Evolutionary conservation across 2,113 vertebrate species (phyloP), one percentile per base, ranked within the genome.

Genomic region (Notothenia rossii): DNA sequence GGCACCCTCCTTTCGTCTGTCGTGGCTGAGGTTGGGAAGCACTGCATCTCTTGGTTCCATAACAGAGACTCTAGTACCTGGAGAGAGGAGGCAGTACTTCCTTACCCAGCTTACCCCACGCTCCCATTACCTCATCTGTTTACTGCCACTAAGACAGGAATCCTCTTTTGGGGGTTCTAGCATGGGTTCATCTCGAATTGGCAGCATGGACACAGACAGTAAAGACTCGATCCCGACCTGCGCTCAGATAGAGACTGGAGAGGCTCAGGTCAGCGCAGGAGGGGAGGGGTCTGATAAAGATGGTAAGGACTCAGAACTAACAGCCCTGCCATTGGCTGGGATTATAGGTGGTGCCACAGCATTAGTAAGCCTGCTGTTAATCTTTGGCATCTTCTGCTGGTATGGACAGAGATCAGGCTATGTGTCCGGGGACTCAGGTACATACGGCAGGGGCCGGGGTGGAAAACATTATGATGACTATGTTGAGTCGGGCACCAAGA

Each of bases 401-500:
- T 96, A 97, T 2, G 95, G 96, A 90, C 95, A 97, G 90, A 95
- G 96, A 70, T 89, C 96, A 0, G 95, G 96, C 53, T 96, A 97
- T 86, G 95, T 97, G 70, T 94, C 97, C 43, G 84, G 92, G 33
- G 95, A 88, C 45, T 94, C 97, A 2, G 85, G 95, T 75, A 92
- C 94, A 29, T 95, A 95, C 73, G 92, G 91, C 55, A 94, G 96
- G 86, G 90, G 92, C 15, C 88, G 94, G 5, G 89, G 92, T 72
- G 94, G 90, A 61, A 95, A 97, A 84, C 96, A 95, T 83, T 97
- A 96, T 40, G 97, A 97, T 11, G 96, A 97, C 92, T 98, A 97
- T 60, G 91, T 97, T 74, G 97, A 98, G 87, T 97, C 97, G 0
- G 97, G 97, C 67, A 98, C 97, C 83, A 98, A 98, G 94, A 98